Base-by-base conservation (phyloP, 30 jellyfish, hydroid and myxozoan species). In the Cassiopea xamachana region DNA sequence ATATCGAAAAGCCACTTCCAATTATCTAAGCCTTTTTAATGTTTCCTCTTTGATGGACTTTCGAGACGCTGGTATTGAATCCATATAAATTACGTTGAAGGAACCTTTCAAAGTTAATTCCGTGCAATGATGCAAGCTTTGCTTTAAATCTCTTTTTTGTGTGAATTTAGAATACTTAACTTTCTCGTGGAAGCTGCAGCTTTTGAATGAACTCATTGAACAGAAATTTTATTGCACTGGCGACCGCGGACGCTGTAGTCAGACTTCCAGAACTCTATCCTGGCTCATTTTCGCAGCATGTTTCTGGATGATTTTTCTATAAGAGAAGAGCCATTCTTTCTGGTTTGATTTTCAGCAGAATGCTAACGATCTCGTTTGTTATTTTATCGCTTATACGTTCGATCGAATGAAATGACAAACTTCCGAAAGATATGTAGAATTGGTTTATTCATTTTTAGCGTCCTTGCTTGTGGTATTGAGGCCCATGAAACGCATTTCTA, bases 391-490 rank as follows among this genome's bases (percentile, higher is more conserved):
- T 4, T 64, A 64, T 64, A 27, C 27, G 43, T 27, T 59, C 39
- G 13, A 69, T 46, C 14, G 46, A 75, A 75, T 75, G 61, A 17
- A 13, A 27, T 47, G 84, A 14, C 18, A 75, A 75, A 75, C 61
- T 75, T 64, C 27, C 6, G 43, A 64, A 64, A 64, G 43, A 64
- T 64, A 60, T 5, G 48, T 51, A 3, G 44, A 18, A 16, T 73
- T 7, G 39, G 51, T 46, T 73, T 62, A 77, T 76, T 75, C 79
- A 78, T 15, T 7, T 48, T n/a, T 10, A 69, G 94, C 94, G 94
- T 87, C 94, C 80, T 87, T 87, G 73, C 94, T 76, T 76, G 94
- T 87, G 14, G 49, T 62, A 87, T 87, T 87, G 94, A 51, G 13
- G 8, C 17, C 1, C 16, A 16, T 60, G 58, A 71, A 77, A 78